phyloP scores from a whole-genome alignment of 2,113 vertebrate species.

The Apteryx mantelli region DNA sequence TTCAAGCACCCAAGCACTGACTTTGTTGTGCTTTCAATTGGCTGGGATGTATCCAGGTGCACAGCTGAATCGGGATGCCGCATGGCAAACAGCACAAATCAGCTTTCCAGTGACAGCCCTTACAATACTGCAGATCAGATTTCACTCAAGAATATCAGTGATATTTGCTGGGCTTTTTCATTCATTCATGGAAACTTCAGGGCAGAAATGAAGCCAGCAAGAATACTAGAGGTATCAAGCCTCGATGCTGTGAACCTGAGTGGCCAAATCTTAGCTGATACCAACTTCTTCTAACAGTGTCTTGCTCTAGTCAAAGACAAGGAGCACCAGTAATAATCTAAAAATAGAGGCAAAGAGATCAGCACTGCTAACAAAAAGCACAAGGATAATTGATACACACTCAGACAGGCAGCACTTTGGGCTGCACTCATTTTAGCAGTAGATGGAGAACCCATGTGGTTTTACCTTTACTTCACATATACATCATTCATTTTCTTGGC shows the following conservation, averaged over 20 bases:
- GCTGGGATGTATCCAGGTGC: not conserved
- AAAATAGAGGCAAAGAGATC: not conserved
- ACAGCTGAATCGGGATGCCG: not conserved
- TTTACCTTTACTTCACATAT: not conserved
- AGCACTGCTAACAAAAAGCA: not conserved
- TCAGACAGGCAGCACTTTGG: not conserved
- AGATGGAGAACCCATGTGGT: not conserved
- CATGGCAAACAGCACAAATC: not conserved
- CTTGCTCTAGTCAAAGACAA: not conserved
- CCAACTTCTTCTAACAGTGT: not conserved
- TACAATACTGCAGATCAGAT: not conserved
- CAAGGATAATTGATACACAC: not conserved
- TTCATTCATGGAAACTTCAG: not conserved
- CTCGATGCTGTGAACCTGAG: not conserved
- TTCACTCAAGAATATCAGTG: not conserved
- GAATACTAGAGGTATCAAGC: not conserved
- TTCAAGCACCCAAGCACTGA: fast-evolving
- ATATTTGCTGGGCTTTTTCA: not conserved
- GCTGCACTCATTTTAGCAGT: not conserved
- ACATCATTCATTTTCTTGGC: not conserved
- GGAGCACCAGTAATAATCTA: not conserved
- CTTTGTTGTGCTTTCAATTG: not conserved
- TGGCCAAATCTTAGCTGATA: not conserved
- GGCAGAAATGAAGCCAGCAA: slow-evolving; percentile 1
- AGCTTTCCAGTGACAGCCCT: not conserved